These are phyloP conservation scores for Metacarcinus magister DNA, from an alignment of 2,888 invertebrate genomes.

Conservation along the genomic window DNA sequence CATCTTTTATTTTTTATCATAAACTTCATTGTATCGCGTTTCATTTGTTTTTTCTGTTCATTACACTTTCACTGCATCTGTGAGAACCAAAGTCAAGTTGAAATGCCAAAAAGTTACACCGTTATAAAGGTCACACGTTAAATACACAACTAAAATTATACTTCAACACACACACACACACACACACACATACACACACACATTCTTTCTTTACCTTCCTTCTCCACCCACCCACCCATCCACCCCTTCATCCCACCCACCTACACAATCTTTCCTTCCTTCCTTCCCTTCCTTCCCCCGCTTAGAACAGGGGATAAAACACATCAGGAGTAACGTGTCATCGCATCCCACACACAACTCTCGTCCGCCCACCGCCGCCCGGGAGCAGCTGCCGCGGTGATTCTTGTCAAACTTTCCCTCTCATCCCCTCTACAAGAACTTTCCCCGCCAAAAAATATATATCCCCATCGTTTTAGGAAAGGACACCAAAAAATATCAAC, in stretches of 20 bases:
- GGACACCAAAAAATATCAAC: background rate
- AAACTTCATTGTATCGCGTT: background rate
- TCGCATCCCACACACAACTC: background rate
- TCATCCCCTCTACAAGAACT: background rate
- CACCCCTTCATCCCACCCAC: background rate
- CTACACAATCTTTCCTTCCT: background rate
- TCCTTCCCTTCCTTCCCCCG: background rate
- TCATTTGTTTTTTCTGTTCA: no score
- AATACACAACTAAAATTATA: no score
- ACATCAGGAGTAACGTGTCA: background rate
- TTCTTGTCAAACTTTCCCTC: constrained; percentile 1
- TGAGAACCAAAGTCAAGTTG: background rate
- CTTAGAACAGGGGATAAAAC: background rate
- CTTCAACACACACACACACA: no score
- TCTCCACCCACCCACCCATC: no score
- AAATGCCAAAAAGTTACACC: background rate
- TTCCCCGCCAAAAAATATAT: background rate
- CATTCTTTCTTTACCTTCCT: background rate
- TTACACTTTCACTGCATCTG: background rate
- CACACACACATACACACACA: no score
- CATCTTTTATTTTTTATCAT: no score
- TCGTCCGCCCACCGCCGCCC: background rate
- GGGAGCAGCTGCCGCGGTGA: background rate
- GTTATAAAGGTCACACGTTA: background rate
- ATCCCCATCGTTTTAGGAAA: constrained; percentile 29